A percentile compares a stretch with the other conserved stretches of the same genome.
These are phyloP conservation scores for Chloropsis cyanopogon DNA, from an alignment of 2,113 vertebrate genomes.

Conservation along the genomic window DNA sequence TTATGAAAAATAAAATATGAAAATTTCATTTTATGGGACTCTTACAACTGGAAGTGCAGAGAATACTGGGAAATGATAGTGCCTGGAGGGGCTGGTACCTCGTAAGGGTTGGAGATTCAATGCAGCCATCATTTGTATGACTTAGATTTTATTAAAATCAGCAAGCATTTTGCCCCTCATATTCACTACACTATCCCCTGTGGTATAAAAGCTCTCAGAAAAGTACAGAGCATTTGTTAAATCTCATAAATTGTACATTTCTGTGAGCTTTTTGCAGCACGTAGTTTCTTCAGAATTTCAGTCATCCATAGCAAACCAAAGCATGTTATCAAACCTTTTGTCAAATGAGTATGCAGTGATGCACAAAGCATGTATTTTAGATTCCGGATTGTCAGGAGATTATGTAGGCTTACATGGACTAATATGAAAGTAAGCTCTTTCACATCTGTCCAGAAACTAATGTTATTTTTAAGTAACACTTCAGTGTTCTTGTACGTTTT, in stretches of 20 bases:
- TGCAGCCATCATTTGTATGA: not conserved
- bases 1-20: not conserved
- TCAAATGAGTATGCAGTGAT: not conserved
- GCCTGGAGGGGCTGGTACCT: not conserved
- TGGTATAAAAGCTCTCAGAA: not conserved
- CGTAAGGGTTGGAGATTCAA: not conserved
- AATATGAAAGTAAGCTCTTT: conserved; percentile 36
- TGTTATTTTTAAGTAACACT: conserved; percentile 14
- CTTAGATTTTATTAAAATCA: not conserved
- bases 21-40: not conserved
- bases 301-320: not conserved
- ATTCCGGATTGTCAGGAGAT: conserved; percentile 8
- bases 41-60: not conserved
- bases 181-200: not conserved
- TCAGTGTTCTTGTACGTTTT: not conserved
- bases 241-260: not conserved
- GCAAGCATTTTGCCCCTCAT: not conserved
- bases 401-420: conserved; percentile 18
- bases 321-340: not conserved
- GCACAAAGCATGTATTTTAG: not conserved
- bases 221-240: not conserved
- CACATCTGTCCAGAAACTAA: conserved; percentile 35
- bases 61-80: not conserved
- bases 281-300: not conserved
- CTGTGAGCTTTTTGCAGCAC: not conserved